Evolutionary conservation across 2,113 vertebrate genomes (phyloP), one percentile per base, ranked within the genome.

Genomic region (Condylura cristata): DNA sequence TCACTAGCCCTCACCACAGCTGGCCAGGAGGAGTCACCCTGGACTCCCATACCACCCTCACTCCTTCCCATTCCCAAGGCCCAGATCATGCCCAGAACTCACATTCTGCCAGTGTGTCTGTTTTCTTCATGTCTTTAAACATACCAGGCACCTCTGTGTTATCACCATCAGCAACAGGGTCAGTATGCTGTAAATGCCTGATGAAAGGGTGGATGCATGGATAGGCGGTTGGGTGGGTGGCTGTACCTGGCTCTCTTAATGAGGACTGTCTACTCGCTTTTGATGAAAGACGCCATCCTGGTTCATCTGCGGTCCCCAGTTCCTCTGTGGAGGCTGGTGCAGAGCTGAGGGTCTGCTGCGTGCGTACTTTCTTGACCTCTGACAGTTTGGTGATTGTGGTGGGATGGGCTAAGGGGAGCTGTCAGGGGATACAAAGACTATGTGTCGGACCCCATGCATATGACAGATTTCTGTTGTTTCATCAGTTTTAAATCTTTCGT

Each of bases 361-460:
- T 6, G n/a, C 68, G 22, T 6, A n/a, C 22, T 56, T 48, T 51
- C n/a, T 2, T 3, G 46, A 37, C 34, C 65, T 28, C 9, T 4
- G 2, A 6, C 22, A 5, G 2, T 11, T 9, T 3, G 0, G 20
- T 10, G 37, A 17, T 39, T 4, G 17, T 2, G 6, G 4, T 10
- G 2, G 65, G 41, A 22, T 3, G 10, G 44, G 17, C 26, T 24
- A 3, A 65, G 9, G 63, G 18, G 1, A 34, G 53, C 2, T 48
- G 9, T 32, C 30, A 26, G 61, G 34, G 11, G 24, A 22, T 22
- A 16, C 2, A 0, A 3, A 2, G 1, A 24, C 18, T 75, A 0
- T 0, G 1, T 26, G 41, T 13, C 39, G 0, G 1, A 8, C 18
- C 16, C n/a, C 61, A 5, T 10, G 3, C 26, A 32, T 61, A 46